A percentile compares a stretch with the other conserved stretches of the same genome.
Conservation (phyloP, 2,113 vertebrate genomes). For the Protomyctophum bolini region DNA sequence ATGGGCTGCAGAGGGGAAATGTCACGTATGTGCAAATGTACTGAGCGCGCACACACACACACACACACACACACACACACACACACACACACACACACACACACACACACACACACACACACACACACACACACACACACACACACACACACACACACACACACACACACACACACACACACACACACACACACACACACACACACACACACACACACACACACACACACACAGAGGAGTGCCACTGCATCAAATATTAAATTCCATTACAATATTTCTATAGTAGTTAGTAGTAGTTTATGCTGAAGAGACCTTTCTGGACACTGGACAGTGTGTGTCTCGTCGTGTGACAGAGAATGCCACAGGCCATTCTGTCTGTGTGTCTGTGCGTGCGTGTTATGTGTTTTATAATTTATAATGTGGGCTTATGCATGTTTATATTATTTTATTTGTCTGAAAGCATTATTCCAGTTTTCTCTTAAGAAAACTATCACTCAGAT, state of each 20-base stretch:
- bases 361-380: too few species aligned
- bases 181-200: slow-evolving; percentile 3
- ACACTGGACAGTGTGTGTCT: too few species aligned
- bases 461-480: too few species aligned
- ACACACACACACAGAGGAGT: too few species aligned
- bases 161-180: background rate
- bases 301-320: background rate
- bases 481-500: too few species aligned
- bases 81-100: slow-evolving; percentile 12
- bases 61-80: slow-evolving; percentile 11
- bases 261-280: background rate
- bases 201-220: slow-evolving; percentile 34
- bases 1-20: too few species aligned
- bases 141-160: slow-evolving; percentile 11
- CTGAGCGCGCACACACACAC: background rate
- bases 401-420: too few species aligned
- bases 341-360: too few species aligned
- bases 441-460: too few species aligned
- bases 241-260: background rate
- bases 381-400: too few species aligned
- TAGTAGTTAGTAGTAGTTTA: background rate
- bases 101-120: background rate
- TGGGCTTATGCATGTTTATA: too few species aligned
- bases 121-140: background rate
- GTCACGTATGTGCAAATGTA: background rate